phyloP scores from a whole-genome alignment of 2,888 invertebrate species.

The Spicauda simplicius region DNA sequence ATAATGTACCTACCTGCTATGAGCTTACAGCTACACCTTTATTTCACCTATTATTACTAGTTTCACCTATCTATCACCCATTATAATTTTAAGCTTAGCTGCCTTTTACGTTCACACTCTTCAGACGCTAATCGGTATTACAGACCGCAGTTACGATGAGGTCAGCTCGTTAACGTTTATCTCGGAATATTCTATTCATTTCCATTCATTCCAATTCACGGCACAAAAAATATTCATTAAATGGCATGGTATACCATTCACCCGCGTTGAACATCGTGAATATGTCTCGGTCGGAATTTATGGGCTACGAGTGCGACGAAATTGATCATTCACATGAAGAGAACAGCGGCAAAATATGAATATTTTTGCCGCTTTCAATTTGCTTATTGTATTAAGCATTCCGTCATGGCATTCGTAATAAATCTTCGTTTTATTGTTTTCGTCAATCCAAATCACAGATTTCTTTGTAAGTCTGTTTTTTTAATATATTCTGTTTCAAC shows the following conservation, averaged over 20 bases:
- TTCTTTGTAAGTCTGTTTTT: no score
- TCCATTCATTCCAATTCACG: conserved; percentile 5
- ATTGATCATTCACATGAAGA: conserved; percentile 15
- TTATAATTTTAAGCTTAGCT: no score
- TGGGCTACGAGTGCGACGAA: conserved; percentile 6
- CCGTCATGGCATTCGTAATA: neutral
- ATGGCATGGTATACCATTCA: conserved; percentile 4
- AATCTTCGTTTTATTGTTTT: neutral
- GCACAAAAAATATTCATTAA: conserved; percentile 12
- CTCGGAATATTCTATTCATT: neutral
- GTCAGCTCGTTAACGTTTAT: neutral
- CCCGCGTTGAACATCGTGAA: conserved; percentile 9
- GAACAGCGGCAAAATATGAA: conserved; percentile 16
- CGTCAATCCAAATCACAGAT: no score
- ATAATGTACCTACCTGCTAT: no score
- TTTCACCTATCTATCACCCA: no score
- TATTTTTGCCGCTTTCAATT: conserved; percentile 5
- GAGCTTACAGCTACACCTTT: no score
- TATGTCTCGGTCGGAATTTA: conserved; percentile 20
- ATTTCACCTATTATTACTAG: no score
- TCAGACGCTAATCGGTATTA: neutral
- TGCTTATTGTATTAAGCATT: neutral
- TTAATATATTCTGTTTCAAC: no score
- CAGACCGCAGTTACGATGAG: neutral
- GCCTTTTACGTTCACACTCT: neutral